Percentiles rank a stretch among this genome's conserved stretches.
Evolutionary conservation across 2,113 vertebrate genomes (phyloP).

Genomic region (Lamprotornis superbus): DNA sequence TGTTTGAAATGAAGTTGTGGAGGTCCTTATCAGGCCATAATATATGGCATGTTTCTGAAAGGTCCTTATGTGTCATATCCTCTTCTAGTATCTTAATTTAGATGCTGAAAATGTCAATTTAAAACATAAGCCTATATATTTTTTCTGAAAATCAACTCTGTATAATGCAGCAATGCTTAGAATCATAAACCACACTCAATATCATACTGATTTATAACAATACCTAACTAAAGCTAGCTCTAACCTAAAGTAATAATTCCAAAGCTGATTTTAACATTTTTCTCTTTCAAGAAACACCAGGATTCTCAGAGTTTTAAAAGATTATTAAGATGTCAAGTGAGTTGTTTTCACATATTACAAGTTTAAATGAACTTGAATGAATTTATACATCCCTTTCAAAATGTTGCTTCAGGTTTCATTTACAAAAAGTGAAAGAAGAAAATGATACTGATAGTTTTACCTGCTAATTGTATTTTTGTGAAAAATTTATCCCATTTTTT

Average conservation of each 20-base stretch:
- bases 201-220: background rate
- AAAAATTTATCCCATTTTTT: background rate
- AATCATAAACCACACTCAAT: background rate
- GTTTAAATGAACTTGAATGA: background rate
- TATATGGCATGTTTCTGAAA: background rate
- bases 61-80: background rate
- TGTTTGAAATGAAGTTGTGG: background rate
- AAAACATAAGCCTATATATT: background rate
- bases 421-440: accelerated
- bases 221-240: background rate
- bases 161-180: background rate
- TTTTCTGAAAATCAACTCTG: background rate
- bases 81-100: background rate
- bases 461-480: background rate
- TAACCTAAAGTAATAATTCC: background rate
- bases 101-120: background rate
- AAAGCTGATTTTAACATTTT: background rate
- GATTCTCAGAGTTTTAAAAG: background rate
- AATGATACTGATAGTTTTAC: background rate
- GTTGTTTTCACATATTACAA: background rate
- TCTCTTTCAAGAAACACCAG: background rate
- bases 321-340: background rate
- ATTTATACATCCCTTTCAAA: background rate
- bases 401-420: background rate
- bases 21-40: background rate